Conservation (phyloP, 1,140 invertebrate genomes). For the Heliconius eleuchia region DNA sequence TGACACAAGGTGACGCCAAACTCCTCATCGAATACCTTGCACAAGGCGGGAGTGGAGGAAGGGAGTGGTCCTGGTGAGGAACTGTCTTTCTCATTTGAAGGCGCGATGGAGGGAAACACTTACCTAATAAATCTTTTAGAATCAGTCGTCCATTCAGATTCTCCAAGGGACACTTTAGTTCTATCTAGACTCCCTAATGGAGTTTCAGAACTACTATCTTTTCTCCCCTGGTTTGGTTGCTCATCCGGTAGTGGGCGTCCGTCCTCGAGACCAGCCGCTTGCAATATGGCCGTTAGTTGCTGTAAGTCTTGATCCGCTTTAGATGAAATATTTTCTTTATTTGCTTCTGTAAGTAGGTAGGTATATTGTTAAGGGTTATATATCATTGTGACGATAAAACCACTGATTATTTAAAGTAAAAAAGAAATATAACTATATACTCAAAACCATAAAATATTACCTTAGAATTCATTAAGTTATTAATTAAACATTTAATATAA, state of each 20-base stretch:
- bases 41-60: too few species aligned
- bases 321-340: constrained; percentile 60
- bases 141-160: constrained; percentile 62
- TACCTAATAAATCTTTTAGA: constrained; percentile 59
- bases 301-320: constrained; percentile 27
- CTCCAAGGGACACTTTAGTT: constrained; percentile 68
- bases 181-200: constrained; percentile 66
- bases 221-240: neutral
- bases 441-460: too few species aligned
- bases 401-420: too few species aligned
- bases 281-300: constrained; percentile 43
- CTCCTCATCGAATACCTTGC: too few species aligned
- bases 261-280: constrained; percentile 56
- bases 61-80: too few species aligned
- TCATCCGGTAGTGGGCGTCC: neutral
- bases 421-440: too few species aligned
- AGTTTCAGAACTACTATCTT: constrained; percentile 55
- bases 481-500: too few species aligned
- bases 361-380: neutral
- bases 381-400: too few species aligned
- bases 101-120: neutral
- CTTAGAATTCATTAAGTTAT: too few species aligned
- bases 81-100: too few species aligned
- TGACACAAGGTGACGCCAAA: too few species aligned
- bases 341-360: constrained; percentile 40